Percentiles rank a stretch among this genome's conserved stretches.
phyloP scores from a whole-genome alignment of 30 jellyfish, hydroid and myxozoan genomes.

The Mastigias papua region DNA sequence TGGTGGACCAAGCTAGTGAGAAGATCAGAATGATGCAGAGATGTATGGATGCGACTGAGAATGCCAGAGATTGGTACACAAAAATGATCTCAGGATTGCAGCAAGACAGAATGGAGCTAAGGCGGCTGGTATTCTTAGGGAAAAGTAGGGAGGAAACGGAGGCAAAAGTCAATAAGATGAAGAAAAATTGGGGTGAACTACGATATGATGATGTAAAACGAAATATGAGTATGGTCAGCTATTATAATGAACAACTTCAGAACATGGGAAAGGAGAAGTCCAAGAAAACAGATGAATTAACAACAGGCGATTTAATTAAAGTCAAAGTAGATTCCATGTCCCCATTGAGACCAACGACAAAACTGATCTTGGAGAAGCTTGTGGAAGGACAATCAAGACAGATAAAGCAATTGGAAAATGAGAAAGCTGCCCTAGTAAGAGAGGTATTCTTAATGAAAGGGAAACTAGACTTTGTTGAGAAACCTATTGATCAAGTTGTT shows the following conservation, averaged over 20 bases:
- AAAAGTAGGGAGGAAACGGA: constrained; percentile 28
- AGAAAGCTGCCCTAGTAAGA: constrained; percentile 47
- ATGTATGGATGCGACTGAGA: constrained; percentile 58
- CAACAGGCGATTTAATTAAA: neutral
- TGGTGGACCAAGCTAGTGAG: constrained; percentile 48
- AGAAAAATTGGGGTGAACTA: constrained; percentile 1
- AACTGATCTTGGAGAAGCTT: constrained; percentile 35
- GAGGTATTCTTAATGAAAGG: constrained; percentile 67
- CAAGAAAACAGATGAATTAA: neutral
- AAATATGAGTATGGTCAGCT: constrained; percentile 17
- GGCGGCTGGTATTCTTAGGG: constrained; percentile 58
- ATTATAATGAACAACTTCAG: constrained; percentile 34
- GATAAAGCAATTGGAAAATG: constrained; percentile 51
- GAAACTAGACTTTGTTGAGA: constrained; percentile 26
- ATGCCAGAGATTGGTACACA: constrained; percentile 53
- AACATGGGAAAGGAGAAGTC: neutral
- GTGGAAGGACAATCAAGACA: constrained; percentile 52
- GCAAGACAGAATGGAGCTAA: constrained; percentile 68
- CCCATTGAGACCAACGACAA: constrained; percentile 23
- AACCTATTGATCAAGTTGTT: constrained; percentile 61
- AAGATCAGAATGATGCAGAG: constrained; percentile 59
- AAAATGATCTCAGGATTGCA: constrained; percentile 37
- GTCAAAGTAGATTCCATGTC: neutral
- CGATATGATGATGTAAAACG: constrained; percentile 40
- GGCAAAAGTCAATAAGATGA: constrained; percentile 27